Percentiles rank a stretch among this genome's conserved stretches.
These are phyloP conservation scores for Drosophila multiciliata DNA, from an alignment of 2,888 invertebrate genomes.

Conservation along the genomic window DNA sequence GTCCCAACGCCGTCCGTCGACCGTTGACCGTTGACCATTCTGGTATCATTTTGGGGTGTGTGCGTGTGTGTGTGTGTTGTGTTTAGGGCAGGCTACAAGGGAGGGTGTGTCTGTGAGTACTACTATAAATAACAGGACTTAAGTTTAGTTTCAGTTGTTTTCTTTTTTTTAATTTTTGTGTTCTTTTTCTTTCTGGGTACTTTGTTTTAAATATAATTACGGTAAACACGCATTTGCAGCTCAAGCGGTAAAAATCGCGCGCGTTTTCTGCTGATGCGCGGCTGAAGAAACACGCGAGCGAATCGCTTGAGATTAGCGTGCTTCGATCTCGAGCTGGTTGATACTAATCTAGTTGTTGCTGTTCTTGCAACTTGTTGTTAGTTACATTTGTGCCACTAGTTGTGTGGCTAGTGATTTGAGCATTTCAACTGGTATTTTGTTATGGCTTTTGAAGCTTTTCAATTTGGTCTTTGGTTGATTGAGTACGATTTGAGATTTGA, in stretches of 20 bases:
- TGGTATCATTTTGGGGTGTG: conserved; percentile 1
- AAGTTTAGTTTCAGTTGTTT: conserved; percentile 33
- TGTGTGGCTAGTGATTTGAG: not conserved
- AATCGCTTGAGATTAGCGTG: conserved; percentile 32
- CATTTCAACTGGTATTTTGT: not conserved
- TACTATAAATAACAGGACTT: conserved; percentile 62
- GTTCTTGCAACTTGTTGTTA: conserved; percentile 36
- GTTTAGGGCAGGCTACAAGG: conserved; percentile 1
- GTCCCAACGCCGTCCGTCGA: conserved; percentile 13
- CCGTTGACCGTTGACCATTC: conserved; percentile 4
- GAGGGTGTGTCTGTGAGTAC: conserved; percentile 41
- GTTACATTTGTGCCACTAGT: conserved; percentile 13
- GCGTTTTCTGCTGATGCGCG: conserved; percentile 41
- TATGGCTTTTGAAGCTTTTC: not conserved
- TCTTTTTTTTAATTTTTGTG: conserved; percentile 28
- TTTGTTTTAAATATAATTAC: conserved; percentile 78
- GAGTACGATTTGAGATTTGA: not conserved
- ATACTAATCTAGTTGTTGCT: conserved; percentile 14
- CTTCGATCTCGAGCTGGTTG: conserved; percentile 13
- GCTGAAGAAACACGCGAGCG: conserved; percentile 57
- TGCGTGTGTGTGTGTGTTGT: conserved; percentile 10
- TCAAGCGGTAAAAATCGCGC: conserved; percentile 63
- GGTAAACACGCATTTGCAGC: conserved; percentile 73
- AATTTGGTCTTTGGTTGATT: not conserved
- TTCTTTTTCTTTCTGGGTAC: conserved; percentile 7